Evolutionary conservation across 1,140 invertebrate genomes (phyloP), one percentile per base, ranked within the genome.

Genomic region (Calliopsis andreniformis): DNA sequence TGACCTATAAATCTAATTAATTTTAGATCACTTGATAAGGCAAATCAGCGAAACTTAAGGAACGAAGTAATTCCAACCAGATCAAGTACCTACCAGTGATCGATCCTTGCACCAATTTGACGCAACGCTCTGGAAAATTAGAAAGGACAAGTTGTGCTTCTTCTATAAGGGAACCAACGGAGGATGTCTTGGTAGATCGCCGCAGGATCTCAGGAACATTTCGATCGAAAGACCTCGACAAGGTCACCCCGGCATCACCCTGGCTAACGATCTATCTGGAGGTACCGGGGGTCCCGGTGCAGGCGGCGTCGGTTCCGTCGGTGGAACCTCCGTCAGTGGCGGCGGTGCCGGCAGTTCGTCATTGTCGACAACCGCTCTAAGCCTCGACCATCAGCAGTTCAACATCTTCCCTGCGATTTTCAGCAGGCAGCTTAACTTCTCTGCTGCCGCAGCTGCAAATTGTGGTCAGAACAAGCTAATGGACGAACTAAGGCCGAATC

Each of bases 351-450:
- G 83, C 85, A 73, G 80, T 10, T 78, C 82, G 18, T 89, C 86
- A 53, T 80, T 89, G 68, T 88, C 88, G 87, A 93, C 91, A 63
- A 90, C 88, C 88, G 92, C 90, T 82, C 92, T 92, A 86, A 92
- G 94, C 88, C 91, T 93, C 69, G 92, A 95, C 77, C 95, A 95
- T 89, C 96, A 97, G 86, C 96, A 97, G 92, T 97, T 97, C 93
- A 97, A 97, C 92, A 97, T 97, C 83, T 97, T 97, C 90, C 96
- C 96, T 77, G 96, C 96, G 59, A 97, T 97, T 86, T 97, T 97
- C 90, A 97, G 96, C 91, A 93, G 96, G 47, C 96, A 97, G 91
- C 93, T 97, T 62, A 97, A 97, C 90, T 97, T 97, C 88, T 94
- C 94, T 20, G 94, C 95, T 79, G 93, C 90, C 0, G 89, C 94